Conservation (phyloP, 2,113 vertebrate species). For the Elephantulus edwardii region DNA sequence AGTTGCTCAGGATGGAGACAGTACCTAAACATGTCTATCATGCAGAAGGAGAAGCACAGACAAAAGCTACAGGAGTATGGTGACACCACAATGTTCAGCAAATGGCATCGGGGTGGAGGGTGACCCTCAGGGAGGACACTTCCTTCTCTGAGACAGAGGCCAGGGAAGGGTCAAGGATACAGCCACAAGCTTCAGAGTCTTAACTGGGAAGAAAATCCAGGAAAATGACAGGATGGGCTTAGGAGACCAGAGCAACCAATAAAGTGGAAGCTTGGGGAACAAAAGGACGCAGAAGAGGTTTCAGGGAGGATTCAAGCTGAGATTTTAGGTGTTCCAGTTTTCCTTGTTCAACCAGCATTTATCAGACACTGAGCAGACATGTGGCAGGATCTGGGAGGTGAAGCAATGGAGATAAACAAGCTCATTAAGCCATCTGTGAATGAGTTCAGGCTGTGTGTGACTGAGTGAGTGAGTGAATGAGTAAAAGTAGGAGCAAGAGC, state of each 20-base stretch:
- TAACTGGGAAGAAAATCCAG: neutral
- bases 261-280: neutral
- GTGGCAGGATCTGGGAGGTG: neutral
- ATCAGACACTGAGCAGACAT: neutral
- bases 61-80: neutral
- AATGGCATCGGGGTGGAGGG: neutral
- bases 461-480: no score
- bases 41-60: neutral
- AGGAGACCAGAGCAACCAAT: neutral
- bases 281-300: neutral
- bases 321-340: neutral
- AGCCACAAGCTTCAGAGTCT: neutral
- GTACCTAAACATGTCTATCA: neutral
- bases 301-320: neutral
- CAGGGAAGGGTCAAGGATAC: neutral
- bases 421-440: neutral
- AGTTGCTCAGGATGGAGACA: neutral
- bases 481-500: no score
- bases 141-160: neutral
- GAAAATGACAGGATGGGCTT: neutral
- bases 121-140: neutral
- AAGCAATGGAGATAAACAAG: neutral
- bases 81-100: fast-evolving
- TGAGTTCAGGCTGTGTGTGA: no score
- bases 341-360: neutral